Evolutionary conservation across 2,113 vertebrate species (phyloP).

Genomic region (Tenrec ecaudatus): DNA sequence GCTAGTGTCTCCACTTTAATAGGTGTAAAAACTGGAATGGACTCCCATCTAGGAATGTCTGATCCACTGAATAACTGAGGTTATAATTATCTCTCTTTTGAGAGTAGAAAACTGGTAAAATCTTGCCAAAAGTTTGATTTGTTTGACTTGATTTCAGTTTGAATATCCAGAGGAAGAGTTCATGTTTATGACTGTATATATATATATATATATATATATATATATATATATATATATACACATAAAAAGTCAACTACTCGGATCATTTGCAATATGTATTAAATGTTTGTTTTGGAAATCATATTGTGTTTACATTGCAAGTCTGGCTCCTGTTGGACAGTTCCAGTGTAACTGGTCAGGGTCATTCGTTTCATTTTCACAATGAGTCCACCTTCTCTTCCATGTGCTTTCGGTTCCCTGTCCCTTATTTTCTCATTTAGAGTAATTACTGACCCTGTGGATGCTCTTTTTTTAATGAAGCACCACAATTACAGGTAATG

Average conservation of each 20-base stretch:
- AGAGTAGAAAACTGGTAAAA: not conserved
- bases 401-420: not conserved
- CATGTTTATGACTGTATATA: not conserved
- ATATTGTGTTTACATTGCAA: not conserved
- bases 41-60: not conserved
- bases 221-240: not conserved
- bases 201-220: too few species aligned
- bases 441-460: not conserved
- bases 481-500: not conserved
- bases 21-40: not conserved
- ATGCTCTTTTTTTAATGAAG: not conserved
- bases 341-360: not conserved
- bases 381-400: not conserved
- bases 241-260: not conserved
- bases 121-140: constrained; percentile 32
- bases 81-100: not conserved
- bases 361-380: not conserved
- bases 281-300: not conserved
- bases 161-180: not conserved
- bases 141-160: constrained; percentile 6
- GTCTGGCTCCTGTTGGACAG: not conserved
- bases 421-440: not conserved
- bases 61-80: not conserved
- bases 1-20: not conserved
- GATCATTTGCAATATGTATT: not conserved